Conservation (phyloP, 2,113 vertebrate genomes). For the Oreochromis aureus region DNA sequence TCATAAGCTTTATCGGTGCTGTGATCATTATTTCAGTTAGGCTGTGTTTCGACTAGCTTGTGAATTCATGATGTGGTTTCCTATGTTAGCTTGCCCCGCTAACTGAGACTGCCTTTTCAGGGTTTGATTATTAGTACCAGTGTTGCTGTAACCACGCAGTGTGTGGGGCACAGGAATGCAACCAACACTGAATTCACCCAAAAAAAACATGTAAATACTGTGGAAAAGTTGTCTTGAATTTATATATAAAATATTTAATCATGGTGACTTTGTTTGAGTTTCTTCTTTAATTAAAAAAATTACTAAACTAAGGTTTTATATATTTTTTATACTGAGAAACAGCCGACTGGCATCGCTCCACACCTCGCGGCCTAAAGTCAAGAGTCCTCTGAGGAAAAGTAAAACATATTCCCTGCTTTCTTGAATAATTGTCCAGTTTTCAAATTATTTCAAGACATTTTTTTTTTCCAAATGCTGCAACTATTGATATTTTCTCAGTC, state of each 20-base stretch:
- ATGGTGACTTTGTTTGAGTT: not conserved
- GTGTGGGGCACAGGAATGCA: not conserved
- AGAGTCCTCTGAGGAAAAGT: not conserved
- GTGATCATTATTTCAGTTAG: not conserved
- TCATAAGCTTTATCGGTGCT: fast-evolving
- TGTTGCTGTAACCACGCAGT: not conserved
- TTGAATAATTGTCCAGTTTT: not conserved
- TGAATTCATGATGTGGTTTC: not conserved
- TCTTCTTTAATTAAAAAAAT: not conserved
- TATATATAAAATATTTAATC: not conserved
- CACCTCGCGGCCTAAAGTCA: not conserved
- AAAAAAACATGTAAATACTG: not conserved
- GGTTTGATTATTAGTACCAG: not conserved
- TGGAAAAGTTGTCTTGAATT: not conserved
- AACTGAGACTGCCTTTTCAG: not conserved
- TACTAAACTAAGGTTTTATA: not conserved
- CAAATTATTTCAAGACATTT: not conserved
- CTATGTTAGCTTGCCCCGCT: not conserved
- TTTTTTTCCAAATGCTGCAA: not conserved
- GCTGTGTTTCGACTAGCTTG: not conserved
- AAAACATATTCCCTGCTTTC: fast-evolving
- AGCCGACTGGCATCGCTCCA: fast-evolving
- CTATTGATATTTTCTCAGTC: not conserved
- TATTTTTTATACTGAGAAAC: not conserved
- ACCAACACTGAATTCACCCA: not conserved